Evolutionary conservation across 2,113 vertebrate genomes (phyloP).

Genomic region (Otis tarda): DNA sequence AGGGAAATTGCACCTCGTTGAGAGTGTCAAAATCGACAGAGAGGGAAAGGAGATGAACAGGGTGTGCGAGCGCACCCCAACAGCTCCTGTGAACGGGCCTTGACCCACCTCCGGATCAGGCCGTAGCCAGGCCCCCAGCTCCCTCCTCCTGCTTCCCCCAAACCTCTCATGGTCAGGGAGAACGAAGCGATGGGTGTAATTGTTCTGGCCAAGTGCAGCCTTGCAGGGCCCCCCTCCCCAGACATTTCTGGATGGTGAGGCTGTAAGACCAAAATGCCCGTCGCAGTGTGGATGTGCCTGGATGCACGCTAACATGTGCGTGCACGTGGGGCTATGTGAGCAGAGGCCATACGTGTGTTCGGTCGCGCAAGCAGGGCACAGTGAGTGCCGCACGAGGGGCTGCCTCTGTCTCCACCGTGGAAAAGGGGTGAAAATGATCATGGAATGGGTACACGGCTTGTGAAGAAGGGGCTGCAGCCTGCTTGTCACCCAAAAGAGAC

Average conservation of each 20-base stretch:
- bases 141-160: background rate
- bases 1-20: background rate
- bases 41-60: background rate
- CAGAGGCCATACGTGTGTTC: fast-evolving
- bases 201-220: fast-evolving
- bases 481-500: background rate
- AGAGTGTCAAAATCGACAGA: background rate
- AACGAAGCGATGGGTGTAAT: background rate
- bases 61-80: background rate
- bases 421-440: background rate
- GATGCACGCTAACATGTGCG: fast-evolving
- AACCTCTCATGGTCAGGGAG: background rate
- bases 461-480: background rate
- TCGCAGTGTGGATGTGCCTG: fast-evolving
- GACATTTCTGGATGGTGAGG: background rate
- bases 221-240: background rate
- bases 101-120: background rate
- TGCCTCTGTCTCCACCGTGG: background rate
- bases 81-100: background rate
- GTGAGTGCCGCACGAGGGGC: background rate
- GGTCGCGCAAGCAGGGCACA: background rate
- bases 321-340: fast-evolving
- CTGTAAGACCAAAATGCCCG: background rate
- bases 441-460: background rate
- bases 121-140: background rate